Evolutionary conservation across 2,888 invertebrate species (phyloP), one percentile per base, ranked within the genome.

Genomic region (Acrobasis repandana): DNA sequence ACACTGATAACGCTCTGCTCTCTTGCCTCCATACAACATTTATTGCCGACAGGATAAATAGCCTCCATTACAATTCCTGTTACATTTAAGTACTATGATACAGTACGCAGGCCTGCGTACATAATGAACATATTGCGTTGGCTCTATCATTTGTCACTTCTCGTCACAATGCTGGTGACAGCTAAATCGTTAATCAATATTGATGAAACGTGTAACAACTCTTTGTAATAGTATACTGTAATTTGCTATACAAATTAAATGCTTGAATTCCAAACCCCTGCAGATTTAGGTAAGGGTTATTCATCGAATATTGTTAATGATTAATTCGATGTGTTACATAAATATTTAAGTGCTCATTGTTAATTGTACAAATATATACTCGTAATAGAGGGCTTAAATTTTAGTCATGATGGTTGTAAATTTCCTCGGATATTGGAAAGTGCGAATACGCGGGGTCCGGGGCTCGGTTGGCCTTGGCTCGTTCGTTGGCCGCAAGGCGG

Each of bases 401-500:
- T 43, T n/a, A 43, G 10, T 11, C 43, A 14, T 43, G 14, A 43
- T 34, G 43, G 56, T 38, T 10, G 20, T 1, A n/a, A 46, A 6
- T 48, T 48, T 36, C 34, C 4, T 18, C 9, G 50, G 63, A 65
- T 64, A 62, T 67, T 66, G 66, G 71, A 65, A 69, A 50, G 63
- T 60, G 63, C 63, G 58, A 63, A 61, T 65, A 56, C 61, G 69
- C 58, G 64, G 62, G 54, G 63, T 63, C 56, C 66, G 78, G 76
- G 73, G 76, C 77, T 73, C 75, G 67, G 73, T 67, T 83, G 88
- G 89, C 90, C 90, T 90, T 90, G 90, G 83, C 65, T 75, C 86
- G 90, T 85, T 83, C 90, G 87, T 89, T 88, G 86, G 82, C 89
- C 88, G 86, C 56, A n/a, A 36, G 76, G 69, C 71, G 68, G 66